phyloP scores from a whole-genome alignment of 1,140 invertebrate species.

The Belonocnema kinseyi region DNA sequence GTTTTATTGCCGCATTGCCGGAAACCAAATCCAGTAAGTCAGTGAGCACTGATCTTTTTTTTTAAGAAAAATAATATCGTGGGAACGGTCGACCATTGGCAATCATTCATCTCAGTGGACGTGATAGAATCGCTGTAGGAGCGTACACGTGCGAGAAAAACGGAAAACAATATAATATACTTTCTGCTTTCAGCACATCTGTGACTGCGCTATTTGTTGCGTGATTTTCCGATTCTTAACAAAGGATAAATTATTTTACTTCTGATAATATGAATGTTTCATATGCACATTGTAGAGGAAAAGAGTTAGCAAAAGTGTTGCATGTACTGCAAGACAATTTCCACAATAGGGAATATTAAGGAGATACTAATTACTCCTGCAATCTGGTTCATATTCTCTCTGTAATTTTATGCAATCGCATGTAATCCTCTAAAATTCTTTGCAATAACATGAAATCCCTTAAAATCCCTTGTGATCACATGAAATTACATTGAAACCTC shows the following conservation, averaged over 20 bases:
- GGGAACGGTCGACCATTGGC: neutral
- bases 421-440: too few species aligned
- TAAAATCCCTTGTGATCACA: too few species aligned
- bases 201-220: neutral
- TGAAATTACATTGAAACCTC: too few species aligned
- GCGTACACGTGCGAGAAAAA: constrained; percentile 1
- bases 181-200: constrained; percentile 17
- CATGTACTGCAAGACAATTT: too few species aligned
- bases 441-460: too few species aligned
- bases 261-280: neutral
- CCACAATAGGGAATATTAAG: too few species aligned
- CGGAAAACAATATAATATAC: neutral
- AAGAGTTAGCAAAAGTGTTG: too few species aligned
- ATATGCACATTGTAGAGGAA: neutral
- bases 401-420: too few species aligned
- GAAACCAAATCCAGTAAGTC: neutral
- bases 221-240: constrained; percentile 13
- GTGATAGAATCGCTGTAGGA: neutral
- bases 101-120: constrained; percentile 21
- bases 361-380: too few species aligned
- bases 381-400: too few species aligned
- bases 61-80: constrained; percentile 10
- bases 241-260: neutral
- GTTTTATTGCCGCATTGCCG: too few species aligned
- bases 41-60: neutral